These are phyloP conservation scores for Chalcis sispes DNA, from an alignment of 2,888 invertebrate species.

Conservation along the genomic window DNA sequence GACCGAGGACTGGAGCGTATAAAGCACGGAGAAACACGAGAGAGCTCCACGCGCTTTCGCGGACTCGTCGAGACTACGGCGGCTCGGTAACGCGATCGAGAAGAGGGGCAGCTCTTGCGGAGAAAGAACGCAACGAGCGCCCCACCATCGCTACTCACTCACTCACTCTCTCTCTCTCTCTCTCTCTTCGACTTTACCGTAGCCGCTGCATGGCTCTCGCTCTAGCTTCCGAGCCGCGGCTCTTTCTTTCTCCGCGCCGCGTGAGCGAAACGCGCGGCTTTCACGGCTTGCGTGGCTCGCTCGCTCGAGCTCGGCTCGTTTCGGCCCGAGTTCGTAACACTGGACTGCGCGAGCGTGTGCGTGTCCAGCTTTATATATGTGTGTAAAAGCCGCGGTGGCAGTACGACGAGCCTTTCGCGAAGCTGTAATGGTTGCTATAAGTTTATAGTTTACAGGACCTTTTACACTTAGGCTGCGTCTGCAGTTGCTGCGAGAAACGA, in stretches of 20 bases:
- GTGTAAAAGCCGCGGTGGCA: neutral
- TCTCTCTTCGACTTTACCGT: slow-evolving; percentile 7
- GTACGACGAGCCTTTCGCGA: neutral
- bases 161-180: neutral
- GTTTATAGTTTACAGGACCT: slow-evolving; percentile 13
- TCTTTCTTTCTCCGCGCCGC: slow-evolving; percentile 3
- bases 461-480: slow-evolving; percentile 12
- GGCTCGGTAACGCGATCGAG: slow-evolving; percentile 33
- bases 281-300: neutral
- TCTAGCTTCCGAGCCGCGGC: neutral
- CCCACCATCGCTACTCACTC: neutral
- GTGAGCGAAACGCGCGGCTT: neutral
- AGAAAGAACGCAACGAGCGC: neutral
- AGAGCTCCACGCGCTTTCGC: slow-evolving; percentile 49
- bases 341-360: neutral
- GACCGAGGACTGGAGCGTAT: no score
- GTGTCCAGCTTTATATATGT: neutral
- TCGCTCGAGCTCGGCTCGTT: neutral
- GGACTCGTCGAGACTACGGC: slow-evolving; percentile 50
- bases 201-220: neutral
- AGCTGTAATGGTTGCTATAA: no score
- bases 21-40: no score
- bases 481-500: no score
- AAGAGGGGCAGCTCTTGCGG: slow-evolving; percentile 5
- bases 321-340: neutral